Percentiles rank a stretch among this genome's conserved stretches.
Conservation (phyloP, 2,797 vertebrate genomes). For the Myotis daubentonii region DNA sequence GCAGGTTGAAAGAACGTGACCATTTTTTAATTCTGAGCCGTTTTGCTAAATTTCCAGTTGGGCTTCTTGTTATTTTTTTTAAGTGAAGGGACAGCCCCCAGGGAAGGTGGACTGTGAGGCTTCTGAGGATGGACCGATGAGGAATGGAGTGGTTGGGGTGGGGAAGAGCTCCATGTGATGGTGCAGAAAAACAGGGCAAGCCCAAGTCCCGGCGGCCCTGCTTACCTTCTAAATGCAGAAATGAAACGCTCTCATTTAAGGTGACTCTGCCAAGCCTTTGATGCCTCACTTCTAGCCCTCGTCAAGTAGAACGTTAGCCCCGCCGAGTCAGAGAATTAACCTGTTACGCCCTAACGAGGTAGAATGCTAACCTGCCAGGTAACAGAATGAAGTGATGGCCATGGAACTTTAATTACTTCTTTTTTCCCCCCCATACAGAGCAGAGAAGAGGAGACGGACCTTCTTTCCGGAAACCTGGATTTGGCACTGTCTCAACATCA, state of each 20-base stretch:
- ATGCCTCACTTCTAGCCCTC: background rate
- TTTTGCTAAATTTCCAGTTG: background rate
- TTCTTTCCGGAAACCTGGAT: constrained; percentile 97
- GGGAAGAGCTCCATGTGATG: background rate
- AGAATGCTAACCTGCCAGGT: background rate
- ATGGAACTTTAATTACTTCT: background rate
- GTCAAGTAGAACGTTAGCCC: background rate
- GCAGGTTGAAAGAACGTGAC: background rate
- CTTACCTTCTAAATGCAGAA: background rate
- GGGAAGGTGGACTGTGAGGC: background rate
- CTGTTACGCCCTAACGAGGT: background rate
- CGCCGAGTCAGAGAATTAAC: background rate
- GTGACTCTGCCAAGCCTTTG: background rate
- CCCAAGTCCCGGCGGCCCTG: background rate
- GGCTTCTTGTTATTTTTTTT: background rate
- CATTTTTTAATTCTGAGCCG: background rate
- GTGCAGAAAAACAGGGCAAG: background rate
- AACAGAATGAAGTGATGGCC: background rate
- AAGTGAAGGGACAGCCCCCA: background rate
- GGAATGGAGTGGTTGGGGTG: background rate
- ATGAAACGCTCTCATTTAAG: background rate
- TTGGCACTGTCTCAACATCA: constrained; percentile 95
- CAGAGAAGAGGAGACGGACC: constrained; percentile 93
- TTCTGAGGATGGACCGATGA: background rate
- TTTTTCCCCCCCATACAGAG: constrained; percentile 83